These are phyloP conservation scores for Sebastes flavidus DNA, from an alignment of 2,797 vertebrate species.

Conservation along the genomic window DNA sequence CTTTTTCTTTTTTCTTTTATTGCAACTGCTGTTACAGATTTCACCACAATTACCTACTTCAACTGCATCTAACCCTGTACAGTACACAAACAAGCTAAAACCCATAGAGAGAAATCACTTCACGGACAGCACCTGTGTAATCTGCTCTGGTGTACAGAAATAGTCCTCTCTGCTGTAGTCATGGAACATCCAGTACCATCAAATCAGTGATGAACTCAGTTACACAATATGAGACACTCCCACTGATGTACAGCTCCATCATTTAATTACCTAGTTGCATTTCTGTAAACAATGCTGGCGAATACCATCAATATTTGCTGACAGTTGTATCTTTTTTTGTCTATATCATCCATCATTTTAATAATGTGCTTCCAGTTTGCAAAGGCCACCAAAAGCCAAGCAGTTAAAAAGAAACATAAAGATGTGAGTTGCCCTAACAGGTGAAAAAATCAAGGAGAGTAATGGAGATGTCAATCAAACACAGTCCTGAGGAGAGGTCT, in stretches of 20 bases:
- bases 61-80: not conserved
- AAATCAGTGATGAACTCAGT: constrained; percentile 8
- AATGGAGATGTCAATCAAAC: not conserved
- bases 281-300: not conserved
- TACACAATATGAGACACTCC: constrained; percentile 11
- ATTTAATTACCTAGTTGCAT: not conserved
- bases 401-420: not conserved
- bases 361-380: not conserved
- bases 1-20: not conserved
- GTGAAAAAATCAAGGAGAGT: too few species aligned
- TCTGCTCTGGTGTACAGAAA: not conserved
- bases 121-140: not conserved
- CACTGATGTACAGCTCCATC: not conserved
- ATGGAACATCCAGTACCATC: constrained; percentile 21
- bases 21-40: not conserved
- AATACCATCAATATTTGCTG: not conserved
- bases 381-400: not conserved
- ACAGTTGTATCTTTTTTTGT: not conserved
- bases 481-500: not conserved
- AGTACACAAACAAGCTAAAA: not conserved
- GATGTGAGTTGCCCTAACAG: not conserved
- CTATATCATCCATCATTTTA: not conserved
- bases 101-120: not conserved
- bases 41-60: not conserved
- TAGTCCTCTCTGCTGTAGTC: constrained; percentile 12